Base-by-base conservation (phyloP, 2,113 vertebrate genomes). In the Sylvietta virens region DNA sequence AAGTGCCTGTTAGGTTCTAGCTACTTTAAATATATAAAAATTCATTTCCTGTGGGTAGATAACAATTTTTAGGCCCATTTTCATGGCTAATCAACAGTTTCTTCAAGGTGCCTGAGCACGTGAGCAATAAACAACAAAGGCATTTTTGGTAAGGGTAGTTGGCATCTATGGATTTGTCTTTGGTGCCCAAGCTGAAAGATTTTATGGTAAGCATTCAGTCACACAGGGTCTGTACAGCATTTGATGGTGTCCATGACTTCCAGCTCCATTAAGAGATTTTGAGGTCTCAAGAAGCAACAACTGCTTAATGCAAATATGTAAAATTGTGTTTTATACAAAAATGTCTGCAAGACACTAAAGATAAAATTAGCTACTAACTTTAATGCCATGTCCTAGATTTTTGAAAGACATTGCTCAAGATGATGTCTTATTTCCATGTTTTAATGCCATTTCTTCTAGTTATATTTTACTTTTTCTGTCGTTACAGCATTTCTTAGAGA, bases 141-240 rank as follows among this genome's bases (percentile, higher is more conserved):
- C 11, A 19, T 71, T 88, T 35, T 56, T 69, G 15, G 27, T 39
- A 47, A 51, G 6, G 19, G 15, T 5, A 39, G 3, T 12, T 58
- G 23, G 3, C 6, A 45, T 58, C 27, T 83, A 4, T 45, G 15
- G n/a, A 37, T 50, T 82, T 86, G 7, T 15, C 10, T 79, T 76
- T 90, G 83, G 13, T 9, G 76, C 10, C 56, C n/a, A 28, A 81
- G 9, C 4, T 47, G 23, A 31, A 80, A 88, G 7, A 60, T 35
- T 61, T 92, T 45, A 21, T 24, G 19, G 10, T 21, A 70, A 81
- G 1, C 33, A 33, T 67, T 65, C 21, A 62, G 12, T 42, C 28
- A 12, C 26, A 12, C 0, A 44, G 1, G 2, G 40, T 90, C 11
- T 57, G 9, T 37, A 17, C 15, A 28, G 9, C 3, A 1, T 54